A percentile compares a stretch with the other conserved stretches of the same genome.
Evolutionary conservation across 1,140 invertebrate genomes (phyloP).

Genomic region (Trigoniulus corallinus): DNA sequence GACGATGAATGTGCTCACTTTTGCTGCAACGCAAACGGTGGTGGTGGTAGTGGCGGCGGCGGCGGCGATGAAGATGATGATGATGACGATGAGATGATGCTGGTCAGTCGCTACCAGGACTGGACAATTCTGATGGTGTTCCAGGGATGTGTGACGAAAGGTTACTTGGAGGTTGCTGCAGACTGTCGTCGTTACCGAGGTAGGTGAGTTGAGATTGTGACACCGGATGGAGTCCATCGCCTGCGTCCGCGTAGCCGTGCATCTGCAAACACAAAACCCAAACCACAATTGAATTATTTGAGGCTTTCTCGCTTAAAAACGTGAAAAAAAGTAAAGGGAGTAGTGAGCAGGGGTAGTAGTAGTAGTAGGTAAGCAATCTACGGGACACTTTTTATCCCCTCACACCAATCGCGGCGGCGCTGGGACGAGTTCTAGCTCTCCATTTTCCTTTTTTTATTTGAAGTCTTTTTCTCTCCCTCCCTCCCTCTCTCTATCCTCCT

Average conservation of each 20-base stretch:
- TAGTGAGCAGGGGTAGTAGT: no score
- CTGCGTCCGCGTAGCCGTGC: conserved; percentile 19
- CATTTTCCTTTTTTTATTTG: no score
- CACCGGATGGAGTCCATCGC: conserved; percentile 16
- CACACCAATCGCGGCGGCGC: no score
- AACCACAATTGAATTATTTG: neutral
- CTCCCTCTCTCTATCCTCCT: no score
- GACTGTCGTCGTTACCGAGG: conserved; percentile 16
- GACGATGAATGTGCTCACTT: no score
- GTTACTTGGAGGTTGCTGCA: conserved; percentile 20
- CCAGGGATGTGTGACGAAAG: conserved; percentile 23
- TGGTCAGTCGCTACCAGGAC: conserved; percentile 25
- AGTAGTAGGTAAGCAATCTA: no score
- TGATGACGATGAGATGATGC: neutral
- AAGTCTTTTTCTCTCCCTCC: no score
- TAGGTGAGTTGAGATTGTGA: conserved; percentile 14
- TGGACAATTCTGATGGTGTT: conserved; percentile 27
- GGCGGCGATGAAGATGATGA: neutral
- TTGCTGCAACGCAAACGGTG: neutral
- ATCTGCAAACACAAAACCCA: conserved; percentile 13
- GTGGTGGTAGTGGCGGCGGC: neutral
- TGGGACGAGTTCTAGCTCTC: no score
- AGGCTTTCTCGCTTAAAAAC: neutral
- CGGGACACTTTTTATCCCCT: no score
- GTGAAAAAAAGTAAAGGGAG: no score